Conservation (phyloP, 2,888 invertebrate genomes). For the Hydraecia micacea region DNA sequence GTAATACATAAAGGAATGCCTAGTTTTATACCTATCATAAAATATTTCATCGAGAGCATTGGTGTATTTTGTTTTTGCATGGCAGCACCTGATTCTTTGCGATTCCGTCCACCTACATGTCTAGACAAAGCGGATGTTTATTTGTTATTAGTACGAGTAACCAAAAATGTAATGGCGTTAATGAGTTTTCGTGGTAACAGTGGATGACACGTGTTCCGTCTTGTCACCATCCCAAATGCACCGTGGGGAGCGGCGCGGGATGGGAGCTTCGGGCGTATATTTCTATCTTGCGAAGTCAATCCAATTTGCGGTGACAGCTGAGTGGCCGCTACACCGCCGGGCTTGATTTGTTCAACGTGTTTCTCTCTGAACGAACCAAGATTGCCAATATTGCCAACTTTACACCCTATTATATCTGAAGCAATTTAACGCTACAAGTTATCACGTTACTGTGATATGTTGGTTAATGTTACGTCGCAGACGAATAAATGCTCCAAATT, state of each 20-base stretch:
- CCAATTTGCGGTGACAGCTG: conserved; percentile 82
- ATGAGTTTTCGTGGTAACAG: conserved; percentile 49
- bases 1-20: conserved; percentile 35
- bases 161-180: conserved; percentile 22
- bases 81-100: conserved; percentile 25
- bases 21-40: conserved; percentile 59
- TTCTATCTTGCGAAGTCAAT: conserved; percentile 81
- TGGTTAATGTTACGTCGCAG: conserved; percentile 43
- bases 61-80: conserved; percentile 39
- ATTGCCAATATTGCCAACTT: conserved; percentile 63
- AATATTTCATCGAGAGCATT: conserved; percentile 41
- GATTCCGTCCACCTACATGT: neutral
- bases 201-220: conserved; percentile 36
- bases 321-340: conserved; percentile 75
- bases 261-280: conserved; percentile 67
- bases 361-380: conserved; percentile 64
- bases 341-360: conserved; percentile 81
- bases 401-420: conserved; percentile 60
- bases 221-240: conserved; percentile 69
- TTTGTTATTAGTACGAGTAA: conserved; percentile 21
- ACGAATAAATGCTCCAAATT: conserved; percentile 58
- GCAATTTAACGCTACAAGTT: conserved; percentile 54
- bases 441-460: conserved; percentile 38
- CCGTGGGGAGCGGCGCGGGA: conserved; percentile 63
- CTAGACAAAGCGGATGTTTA: conserved; percentile 12